Percentiles rank a stretch among this genome's conserved stretches.
Conservation (phyloP, 2,113 vertebrate species). For the Patagioenas fasciata region DNA sequence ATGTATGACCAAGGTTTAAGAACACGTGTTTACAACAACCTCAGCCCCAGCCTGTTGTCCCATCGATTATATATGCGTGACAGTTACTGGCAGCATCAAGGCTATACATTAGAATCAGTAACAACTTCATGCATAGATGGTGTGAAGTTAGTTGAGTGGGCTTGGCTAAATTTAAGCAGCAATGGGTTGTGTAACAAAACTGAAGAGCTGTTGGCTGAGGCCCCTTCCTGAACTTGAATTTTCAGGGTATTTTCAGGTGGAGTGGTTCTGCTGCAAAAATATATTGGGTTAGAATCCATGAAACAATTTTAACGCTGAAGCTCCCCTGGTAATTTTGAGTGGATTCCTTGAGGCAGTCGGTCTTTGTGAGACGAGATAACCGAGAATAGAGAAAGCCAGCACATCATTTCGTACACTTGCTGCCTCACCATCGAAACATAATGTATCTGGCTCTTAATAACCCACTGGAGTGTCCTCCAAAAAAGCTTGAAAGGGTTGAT, state of each 20-base stretch:
- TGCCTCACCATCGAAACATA: not conserved
- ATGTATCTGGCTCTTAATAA: not conserved
- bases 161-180: not conserved
- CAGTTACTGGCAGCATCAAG: constrained; percentile 2
- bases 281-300: not conserved
- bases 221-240: not conserved
- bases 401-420: not conserved
- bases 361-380: not conserved
- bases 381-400: not conserved
- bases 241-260: not conserved
- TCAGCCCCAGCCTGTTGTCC: not conserved
- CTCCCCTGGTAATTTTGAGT: not conserved
- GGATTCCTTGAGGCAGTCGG: not conserved
- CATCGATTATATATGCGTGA: not conserved
- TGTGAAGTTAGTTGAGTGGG: not conserved
- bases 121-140: not conserved
- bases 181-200: not conserved
- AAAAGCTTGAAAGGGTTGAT: not conserved
- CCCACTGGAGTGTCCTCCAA: not conserved
- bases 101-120: constrained; percentile 4
- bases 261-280: not conserved
- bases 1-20: not conserved
- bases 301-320: not conserved
- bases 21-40: not conserved
- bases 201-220: not conserved